phyloP scores from a whole-genome alignment of 1,140 invertebrate species.

The Chironomus striatipennis region DNA sequence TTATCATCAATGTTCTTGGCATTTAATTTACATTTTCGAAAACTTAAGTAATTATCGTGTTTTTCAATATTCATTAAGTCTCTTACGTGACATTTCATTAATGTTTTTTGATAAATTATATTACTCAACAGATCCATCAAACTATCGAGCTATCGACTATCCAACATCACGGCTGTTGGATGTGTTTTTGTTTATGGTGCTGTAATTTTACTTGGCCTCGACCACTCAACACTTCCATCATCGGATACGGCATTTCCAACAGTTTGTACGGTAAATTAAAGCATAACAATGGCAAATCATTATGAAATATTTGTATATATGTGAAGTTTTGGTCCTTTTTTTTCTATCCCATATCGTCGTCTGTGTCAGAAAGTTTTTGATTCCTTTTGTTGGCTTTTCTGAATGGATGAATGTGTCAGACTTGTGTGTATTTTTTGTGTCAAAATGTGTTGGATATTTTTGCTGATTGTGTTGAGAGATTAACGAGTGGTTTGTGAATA shows the following conservation, averaged over 20 bases:
- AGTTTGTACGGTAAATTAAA: conserved; percentile 67
- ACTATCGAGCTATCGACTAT: conserved; percentile 91
- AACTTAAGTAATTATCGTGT: conserved; percentile 65
- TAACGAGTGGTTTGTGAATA: no score
- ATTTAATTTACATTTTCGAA: conserved; percentile 80
- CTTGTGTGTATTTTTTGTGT: no score
- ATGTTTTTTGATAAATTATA: conserved; percentile 11
- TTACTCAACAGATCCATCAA: conserved; percentile 61
- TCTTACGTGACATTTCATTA: conserved; percentile 1
- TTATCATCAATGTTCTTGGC: conserved; percentile 67
- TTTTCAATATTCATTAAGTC: conserved; percentile 1
- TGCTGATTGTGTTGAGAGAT: no score
- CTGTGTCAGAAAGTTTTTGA: no score
- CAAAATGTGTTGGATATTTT: no score
- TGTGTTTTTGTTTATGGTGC: conserved; percentile 89
- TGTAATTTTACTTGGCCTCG: conserved; percentile 81
- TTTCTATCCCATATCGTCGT: no score
- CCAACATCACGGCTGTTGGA: conserved; percentile 92
- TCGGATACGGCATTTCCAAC: conserved; percentile 61
- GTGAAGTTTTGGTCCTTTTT: background rate
- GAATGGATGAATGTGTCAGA: no score
- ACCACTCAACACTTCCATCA: conserved; percentile 63
- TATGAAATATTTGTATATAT: background rate
- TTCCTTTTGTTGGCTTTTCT: no score
- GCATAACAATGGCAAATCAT: conserved; percentile 34